Conservation (phyloP, 2,113 vertebrate species). For the Camarhynchus parvulus region DNA sequence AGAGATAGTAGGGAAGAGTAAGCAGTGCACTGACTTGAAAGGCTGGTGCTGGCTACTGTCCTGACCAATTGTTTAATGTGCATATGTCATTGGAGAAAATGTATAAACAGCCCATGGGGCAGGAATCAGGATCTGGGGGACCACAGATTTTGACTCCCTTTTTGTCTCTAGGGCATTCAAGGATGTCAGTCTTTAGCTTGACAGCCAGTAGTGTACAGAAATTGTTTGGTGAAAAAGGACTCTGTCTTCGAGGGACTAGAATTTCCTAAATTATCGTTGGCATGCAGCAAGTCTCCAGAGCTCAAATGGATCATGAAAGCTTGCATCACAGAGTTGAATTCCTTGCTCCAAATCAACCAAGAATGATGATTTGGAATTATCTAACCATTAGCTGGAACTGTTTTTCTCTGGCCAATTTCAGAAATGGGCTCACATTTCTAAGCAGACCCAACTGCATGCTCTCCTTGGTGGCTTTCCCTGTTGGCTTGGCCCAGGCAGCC, state of each 20-base stretch:
- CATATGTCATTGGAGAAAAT: background rate
- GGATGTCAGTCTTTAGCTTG: background rate
- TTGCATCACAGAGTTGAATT: background rate
- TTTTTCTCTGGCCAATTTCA: background rate
- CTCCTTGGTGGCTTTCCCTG: background rate
- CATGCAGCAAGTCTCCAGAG: background rate
- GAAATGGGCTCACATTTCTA: background rate
- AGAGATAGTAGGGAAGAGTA: background rate
- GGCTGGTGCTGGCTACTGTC: background rate
- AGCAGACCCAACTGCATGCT: background rate
- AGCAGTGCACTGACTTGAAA: background rate
- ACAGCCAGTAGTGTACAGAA: background rate
- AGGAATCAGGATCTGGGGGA: background rate
- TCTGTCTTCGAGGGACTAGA: background rate
- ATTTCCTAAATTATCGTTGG: background rate
- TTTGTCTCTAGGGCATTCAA: background rate
- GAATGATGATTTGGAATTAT: background rate
- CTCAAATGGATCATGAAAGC: background rate
- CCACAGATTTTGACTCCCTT: background rate
- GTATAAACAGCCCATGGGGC: background rate
- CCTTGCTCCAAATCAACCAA: background rate
- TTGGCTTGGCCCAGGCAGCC: background rate
- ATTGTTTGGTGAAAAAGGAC: background rate
- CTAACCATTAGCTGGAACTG: background rate
- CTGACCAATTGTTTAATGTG: background rate